Conservation (phyloP, 1,140 invertebrate genomes). For the Bradynema listronoti region DNA sequence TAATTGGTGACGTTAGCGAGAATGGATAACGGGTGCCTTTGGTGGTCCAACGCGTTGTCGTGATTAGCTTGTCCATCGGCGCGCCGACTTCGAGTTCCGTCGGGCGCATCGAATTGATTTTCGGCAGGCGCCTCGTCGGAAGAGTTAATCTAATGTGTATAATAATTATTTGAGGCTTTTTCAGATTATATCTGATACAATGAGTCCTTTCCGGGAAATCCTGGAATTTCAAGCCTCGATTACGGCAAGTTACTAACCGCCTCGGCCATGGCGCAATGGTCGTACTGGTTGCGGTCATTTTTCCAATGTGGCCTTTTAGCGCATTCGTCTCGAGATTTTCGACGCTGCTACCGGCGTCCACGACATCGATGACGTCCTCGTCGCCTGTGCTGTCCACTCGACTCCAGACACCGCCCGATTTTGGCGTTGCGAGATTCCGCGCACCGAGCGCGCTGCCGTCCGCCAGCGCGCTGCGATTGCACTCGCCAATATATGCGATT, state of each 20-base stretch:
- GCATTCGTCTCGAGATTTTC: slow-evolving; percentile 12
- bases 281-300: too few relatives aligned
- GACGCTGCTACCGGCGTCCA: slow-evolving; percentile 6
- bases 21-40: slow-evolving; percentile 6
- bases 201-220: too few relatives aligned
- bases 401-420: neutral
- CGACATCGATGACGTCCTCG: slow-evolving; percentile 7
- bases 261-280: too few relatives aligned
- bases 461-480: slow-evolving; percentile 23
- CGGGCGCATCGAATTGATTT: neutral
- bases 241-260: too few relatives aligned
- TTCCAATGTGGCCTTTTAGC: too few relatives aligned
- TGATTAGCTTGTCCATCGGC: neutral
- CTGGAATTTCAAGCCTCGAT: too few relatives aligned
- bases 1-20: slow-evolving; percentile 4
- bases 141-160: slow-evolving; percentile 38
- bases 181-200: too few relatives aligned
- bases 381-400: neutral
- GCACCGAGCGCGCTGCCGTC: too few relatives aligned
- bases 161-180: too few relatives aligned
- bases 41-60: neutral
- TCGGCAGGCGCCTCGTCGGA: neutral
- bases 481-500: slow-evolving; percentile 57
- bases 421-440: too few relatives aligned
- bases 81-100: neutral